Conservation (phyloP, 2,888 invertebrate species). For the Chrysodeixis includens region DNA sequence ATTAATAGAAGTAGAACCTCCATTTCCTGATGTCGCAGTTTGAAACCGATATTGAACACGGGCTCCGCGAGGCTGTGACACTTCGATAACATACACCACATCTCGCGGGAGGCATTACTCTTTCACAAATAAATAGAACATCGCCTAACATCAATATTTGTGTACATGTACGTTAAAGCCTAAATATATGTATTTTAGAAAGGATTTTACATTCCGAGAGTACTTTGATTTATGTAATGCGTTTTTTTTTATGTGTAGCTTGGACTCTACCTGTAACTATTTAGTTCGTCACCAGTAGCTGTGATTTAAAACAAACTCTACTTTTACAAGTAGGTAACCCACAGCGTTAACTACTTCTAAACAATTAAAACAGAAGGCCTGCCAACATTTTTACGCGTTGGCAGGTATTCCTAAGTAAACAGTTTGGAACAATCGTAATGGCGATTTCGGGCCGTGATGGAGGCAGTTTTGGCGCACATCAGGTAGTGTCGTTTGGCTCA, state of each 20-base stretch:
- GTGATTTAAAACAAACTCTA: too few relatives aligned
- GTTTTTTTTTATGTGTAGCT: too few relatives aligned
- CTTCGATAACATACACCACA: slow-evolving; percentile 29
- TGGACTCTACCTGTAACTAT: too few relatives aligned
- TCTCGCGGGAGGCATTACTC: slow-evolving; percentile 27
- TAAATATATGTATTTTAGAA: too few relatives aligned
- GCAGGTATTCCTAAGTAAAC: slow-evolving; percentile 46
- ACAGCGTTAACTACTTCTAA: background rate
- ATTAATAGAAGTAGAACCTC: slow-evolving; percentile 24
- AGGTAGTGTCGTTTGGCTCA: slow-evolving; percentile 74
- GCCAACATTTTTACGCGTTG: slow-evolving; percentile 20
- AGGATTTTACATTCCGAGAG: too few relatives aligned
- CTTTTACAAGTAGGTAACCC: background rate
- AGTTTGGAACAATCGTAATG: slow-evolving; percentile 50
- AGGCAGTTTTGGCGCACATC: slow-evolving; percentile 65
- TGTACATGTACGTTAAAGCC: background rate
- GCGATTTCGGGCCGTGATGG: slow-evolving; percentile 46
- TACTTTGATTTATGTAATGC: too few relatives aligned
- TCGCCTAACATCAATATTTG: background rate
- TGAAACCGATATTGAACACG: slow-evolving; percentile 50
- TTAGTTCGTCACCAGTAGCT: too few relatives aligned
- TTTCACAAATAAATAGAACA: slow-evolving; percentile 8
- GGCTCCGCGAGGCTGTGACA: slow-evolving; percentile 37
- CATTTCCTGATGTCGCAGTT: slow-evolving; percentile 38
- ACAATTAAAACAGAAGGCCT: slow-evolving; percentile 9